Conservation (phyloP, 2,113 vertebrate genomes). For the Hoplias malabaricus region DNA sequence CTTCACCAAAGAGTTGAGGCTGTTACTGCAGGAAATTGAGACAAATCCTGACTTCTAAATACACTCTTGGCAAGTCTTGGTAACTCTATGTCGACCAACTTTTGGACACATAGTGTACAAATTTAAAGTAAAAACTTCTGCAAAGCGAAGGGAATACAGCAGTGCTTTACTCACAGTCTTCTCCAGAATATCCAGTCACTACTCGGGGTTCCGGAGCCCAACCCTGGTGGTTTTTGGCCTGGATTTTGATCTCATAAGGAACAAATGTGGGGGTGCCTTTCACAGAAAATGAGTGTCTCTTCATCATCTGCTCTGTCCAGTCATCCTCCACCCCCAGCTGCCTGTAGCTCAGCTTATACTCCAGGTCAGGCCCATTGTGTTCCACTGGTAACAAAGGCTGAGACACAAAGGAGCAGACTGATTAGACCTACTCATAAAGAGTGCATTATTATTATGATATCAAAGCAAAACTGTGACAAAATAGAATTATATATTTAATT, state of each 20-base stretch:
- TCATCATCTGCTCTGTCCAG: constrained; percentile 84
- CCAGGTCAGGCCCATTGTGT: constrained; percentile 86
- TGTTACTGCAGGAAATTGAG: too few relatives aligned
- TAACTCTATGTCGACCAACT: too few relatives aligned
- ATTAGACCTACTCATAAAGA: background rate
- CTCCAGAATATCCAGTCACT: constrained; percentile 86
- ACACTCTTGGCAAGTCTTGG: too few relatives aligned
- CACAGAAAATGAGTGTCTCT: constrained; percentile 79
- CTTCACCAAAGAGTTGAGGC: too few relatives aligned
- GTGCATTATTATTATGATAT: too few relatives aligned
- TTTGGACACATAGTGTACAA: too few relatives aligned
- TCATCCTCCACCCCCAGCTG: constrained; percentile 69
- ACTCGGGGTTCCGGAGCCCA: constrained; percentile 82
- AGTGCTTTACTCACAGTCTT: constrained; percentile 82
- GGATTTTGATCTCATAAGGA: constrained; percentile 90
- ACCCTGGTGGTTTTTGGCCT: constrained; percentile 84
- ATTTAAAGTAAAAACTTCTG: too few relatives aligned
- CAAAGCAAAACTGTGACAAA: too few relatives aligned
- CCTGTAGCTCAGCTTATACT: constrained; percentile 90
- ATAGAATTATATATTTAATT: too few relatives aligned
- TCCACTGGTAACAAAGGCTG: constrained; percentile 83
- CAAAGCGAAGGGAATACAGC: background rate
- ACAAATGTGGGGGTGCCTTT: constrained; percentile 84
- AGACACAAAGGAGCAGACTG: constrained; percentile 21
- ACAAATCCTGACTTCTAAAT: too few relatives aligned